phyloP scores from a whole-genome alignment of 2,113 vertebrate species.

The Siniperca knerii region DNA sequence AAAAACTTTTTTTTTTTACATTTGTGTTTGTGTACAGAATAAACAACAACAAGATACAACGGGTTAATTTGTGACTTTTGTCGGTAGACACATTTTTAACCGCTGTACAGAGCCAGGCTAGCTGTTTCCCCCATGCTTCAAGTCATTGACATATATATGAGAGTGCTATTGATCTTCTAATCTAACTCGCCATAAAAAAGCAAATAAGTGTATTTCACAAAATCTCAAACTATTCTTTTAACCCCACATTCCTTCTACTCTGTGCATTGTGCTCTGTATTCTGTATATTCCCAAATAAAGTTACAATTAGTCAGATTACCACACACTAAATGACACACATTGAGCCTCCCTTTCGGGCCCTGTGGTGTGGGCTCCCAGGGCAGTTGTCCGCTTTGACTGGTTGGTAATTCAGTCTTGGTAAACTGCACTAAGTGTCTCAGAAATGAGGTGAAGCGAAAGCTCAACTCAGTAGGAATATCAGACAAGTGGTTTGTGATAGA shows the following conservation, averaged over 20 bases:
- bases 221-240: neutral
- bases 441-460: conserved; percentile 29
- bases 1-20: no score
- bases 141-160: no score
- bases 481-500: conserved; percentile 37
- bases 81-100: no score
- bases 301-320: neutral
- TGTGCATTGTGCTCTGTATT: neutral
- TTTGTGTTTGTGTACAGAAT: neutral
- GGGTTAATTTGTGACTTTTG: neutral
- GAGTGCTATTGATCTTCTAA: neutral
- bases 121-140: neutral
- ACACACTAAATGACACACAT: neutral
- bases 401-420: neutral
- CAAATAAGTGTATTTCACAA: neutral
- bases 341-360: neutral
- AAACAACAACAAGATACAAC: neutral
- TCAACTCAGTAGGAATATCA: conserved; percentile 44
- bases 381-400: neutral
- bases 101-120: no score
- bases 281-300: neutral
- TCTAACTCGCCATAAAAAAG: neutral
- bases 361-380: neutral
- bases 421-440: conserved; percentile 14
- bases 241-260: neutral